Percentiles rank a stretch among this genome's conserved stretches.
These are phyloP conservation scores for Ditylenchus dipsaci DNA, from an alignment of 1,140 invertebrate genomes.

Conservation along the genomic window DNA sequence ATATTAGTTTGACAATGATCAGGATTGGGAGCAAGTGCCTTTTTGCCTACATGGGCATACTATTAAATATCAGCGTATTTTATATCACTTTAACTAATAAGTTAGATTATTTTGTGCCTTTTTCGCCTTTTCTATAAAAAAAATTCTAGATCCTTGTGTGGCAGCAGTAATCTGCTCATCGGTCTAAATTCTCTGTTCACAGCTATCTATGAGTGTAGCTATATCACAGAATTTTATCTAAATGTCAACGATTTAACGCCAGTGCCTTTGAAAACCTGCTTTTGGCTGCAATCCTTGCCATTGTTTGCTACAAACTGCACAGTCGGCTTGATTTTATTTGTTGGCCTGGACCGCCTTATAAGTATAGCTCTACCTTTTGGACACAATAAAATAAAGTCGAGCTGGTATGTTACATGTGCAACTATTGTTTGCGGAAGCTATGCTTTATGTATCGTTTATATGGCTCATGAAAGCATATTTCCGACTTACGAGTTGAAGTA, in stretches of 20 bases:
- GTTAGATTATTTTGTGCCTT: too few species aligned
- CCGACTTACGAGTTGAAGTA: too few species aligned
- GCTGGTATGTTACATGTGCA: neutral
- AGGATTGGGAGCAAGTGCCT: neutral
- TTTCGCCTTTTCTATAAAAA: too few species aligned
- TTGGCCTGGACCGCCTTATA: neutral
- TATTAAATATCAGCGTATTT: neutral
- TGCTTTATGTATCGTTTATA: too few species aligned
- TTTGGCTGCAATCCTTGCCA: neutral
- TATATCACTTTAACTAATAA: neutral
- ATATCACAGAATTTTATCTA: neutral
- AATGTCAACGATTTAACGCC: neutral
- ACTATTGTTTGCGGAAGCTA: neutral
- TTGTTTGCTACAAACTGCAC: neutral
- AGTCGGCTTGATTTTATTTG: neutral
- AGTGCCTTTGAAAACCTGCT: neutral
- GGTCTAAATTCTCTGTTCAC: neutral
- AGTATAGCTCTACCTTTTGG: neutral
- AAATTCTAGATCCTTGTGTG: neutral
- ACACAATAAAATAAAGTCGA: neutral
- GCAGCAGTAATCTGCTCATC: neutral
- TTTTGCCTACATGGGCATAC: neutral
- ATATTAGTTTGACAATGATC: neutral
- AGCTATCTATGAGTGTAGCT: neutral
- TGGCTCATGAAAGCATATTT: too few species aligned